phyloP scores from a whole-genome alignment of 1,140 invertebrate species.

The Augochlora pura region DNA sequence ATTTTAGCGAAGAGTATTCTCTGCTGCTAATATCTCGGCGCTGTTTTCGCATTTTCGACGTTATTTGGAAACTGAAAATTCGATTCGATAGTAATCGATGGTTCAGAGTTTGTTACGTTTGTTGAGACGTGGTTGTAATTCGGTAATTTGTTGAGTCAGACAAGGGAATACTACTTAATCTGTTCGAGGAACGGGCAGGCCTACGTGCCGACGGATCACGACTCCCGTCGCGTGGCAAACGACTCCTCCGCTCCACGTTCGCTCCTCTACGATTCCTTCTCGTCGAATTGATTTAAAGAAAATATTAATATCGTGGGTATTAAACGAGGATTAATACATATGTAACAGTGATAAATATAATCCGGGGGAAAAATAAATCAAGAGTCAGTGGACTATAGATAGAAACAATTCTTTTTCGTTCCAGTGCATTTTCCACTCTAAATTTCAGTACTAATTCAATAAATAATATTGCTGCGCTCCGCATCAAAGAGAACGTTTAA shows the following conservation, averaged over 20 bases:
- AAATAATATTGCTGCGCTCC: no score
- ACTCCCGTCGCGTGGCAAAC: slow-evolving; percentile 61
- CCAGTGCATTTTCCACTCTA: no score
- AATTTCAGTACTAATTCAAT: no score
- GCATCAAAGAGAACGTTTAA: not conserved
- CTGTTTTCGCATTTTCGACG: no score
- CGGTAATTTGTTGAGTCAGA: not conserved
- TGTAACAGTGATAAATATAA: not conserved
- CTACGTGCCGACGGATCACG: slow-evolving; percentile 67
- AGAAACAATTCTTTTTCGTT: no score
- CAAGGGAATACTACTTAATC: slow-evolving; percentile 23
- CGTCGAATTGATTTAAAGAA: not conserved
- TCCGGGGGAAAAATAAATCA: no score
- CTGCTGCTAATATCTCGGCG: no score
- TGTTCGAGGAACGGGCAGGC: not conserved
- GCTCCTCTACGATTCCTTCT: not conserved
- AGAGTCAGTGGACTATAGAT: no score
- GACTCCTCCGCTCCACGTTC: not conserved
- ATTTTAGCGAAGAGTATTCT: no score
- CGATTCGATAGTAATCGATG: not conserved
- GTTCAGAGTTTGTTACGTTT: not conserved
- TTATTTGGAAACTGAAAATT: not conserved
- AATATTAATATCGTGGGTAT: not conserved
- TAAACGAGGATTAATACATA: not conserved
- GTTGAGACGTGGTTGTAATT: not conserved